Evolutionary conservation across 2,113 vertebrate species (phyloP).

Genomic region (Caracal caracal): DNA sequence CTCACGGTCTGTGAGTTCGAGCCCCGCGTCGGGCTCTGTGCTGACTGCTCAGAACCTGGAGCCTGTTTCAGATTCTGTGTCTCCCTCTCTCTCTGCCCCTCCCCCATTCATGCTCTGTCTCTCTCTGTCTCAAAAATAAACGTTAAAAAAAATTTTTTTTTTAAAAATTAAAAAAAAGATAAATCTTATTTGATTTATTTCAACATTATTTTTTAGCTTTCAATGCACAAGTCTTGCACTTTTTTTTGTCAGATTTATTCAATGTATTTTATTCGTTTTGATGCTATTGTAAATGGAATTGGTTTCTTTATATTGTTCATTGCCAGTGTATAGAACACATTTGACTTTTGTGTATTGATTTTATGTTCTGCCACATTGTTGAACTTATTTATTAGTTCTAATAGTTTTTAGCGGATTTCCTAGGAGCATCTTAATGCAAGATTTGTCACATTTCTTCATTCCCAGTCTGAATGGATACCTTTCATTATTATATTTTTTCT

Average conservation of each 20-base stretch:
- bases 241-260: not conserved
- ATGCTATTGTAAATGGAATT: not conserved
- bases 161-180: no score
- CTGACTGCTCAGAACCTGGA: no score
- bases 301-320: not conserved
- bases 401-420: not conserved
- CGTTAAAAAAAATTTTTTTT: no score
- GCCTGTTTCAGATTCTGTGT: no score
- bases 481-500: not conserved
- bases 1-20: no score
- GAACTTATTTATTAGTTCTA: not conserved
- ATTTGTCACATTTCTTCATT: not conserved
- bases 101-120: no score
- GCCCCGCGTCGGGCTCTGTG: no score
- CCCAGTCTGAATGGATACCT: not conserved
- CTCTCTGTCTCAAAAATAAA: no score
- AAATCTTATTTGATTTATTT: not conserved
- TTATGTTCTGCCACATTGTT: not conserved
- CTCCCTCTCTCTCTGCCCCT: no score
- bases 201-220: not conserved
- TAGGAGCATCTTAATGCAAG: not conserved
- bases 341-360: not conserved
- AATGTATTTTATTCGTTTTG: not conserved
- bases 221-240: not conserved
- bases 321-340: not conserved